A percentile compares a stretch with the other conserved stretches of the same genome.
These are phyloP conservation scores for Drosophila siamana DNA, from an alignment of 2,888 invertebrate species.

Conservation along the genomic window DNA sequence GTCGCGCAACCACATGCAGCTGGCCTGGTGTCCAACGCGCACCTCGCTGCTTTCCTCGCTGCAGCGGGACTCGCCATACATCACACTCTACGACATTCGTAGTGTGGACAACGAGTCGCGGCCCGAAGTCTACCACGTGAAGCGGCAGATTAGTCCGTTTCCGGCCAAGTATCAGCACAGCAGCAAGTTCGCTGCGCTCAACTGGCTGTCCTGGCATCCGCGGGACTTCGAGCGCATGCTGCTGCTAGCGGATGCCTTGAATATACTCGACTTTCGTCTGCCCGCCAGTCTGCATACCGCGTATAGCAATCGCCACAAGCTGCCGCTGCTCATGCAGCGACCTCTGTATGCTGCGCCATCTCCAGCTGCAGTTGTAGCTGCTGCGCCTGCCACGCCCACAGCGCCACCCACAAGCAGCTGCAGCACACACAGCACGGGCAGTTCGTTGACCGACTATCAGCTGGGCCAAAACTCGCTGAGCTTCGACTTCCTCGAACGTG, in stretches of 20 bases:
- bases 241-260: slow-evolving; percentile 82
- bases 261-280: slow-evolving; percentile 82
- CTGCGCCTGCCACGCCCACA: slow-evolving; percentile 56
- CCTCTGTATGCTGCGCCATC: slow-evolving; percentile 60
- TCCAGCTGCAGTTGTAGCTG: slow-evolving; percentile 35
- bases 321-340: slow-evolving; percentile 79
- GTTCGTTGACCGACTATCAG: slow-evolving; percentile 60
- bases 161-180: slow-evolving; percentile 75
- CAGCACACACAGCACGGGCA: slow-evolving; percentile 60
- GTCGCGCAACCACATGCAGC: slow-evolving; percentile 88
- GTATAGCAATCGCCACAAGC: slow-evolving; percentile 82
- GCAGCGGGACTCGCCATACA: slow-evolving; percentile 91
- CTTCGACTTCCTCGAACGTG: slow-evolving; percentile 72
- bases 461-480: slow-evolving; percentile 64
- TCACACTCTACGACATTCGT: slow-evolving; percentile 95
- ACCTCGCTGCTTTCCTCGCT: slow-evolving; percentile 92
- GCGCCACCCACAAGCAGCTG: slow-evolving; percentile 53
- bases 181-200: slow-evolving; percentile 85
- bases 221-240: slow-evolving; percentile 87
- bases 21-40: slow-evolving; percentile 95
- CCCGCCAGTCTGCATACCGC: slow-evolving; percentile 83
- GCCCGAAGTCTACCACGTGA: slow-evolving; percentile 91
- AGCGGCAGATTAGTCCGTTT: slow-evolving; percentile 87
- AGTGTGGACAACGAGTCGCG: slow-evolving; percentile 90
- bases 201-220: slow-evolving; percentile 96